Percentiles rank a stretch among this genome's conserved stretches.
Evolutionary conservation across 2,113 vertebrate species (phyloP).

Genomic region (Polyodon spathula): DNA sequence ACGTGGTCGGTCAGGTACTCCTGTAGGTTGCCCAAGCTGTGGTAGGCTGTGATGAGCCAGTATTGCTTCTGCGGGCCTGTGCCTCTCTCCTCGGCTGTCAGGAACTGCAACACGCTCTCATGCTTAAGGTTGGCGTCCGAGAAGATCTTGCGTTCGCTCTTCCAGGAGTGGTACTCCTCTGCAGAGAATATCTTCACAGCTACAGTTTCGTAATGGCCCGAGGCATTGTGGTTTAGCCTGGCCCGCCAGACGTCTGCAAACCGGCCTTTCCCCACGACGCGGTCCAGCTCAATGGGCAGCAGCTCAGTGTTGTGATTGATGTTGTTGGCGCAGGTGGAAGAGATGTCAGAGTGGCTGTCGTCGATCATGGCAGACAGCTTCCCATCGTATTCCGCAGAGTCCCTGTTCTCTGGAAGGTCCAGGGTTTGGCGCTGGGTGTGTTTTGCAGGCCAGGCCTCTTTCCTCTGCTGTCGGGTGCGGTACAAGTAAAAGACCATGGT

Average conservation of each 20-base stretch:
- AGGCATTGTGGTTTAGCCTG: slow-evolving; percentile 53
- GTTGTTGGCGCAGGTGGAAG: slow-evolving; percentile 33
- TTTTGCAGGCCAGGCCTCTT: slow-evolving; percentile 57
- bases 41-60: slow-evolving; percentile 80
- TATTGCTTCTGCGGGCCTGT: slow-evolving; percentile 56
- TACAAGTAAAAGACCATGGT: slow-evolving; percentile 68
- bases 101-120: slow-evolving; percentile 69
- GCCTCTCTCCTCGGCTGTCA: slow-evolving; percentile 64
- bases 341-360: slow-evolving; percentile 23
- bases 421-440: slow-evolving; percentile 38
- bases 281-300: slow-evolving; percentile 73
- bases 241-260: slow-evolving; percentile 77
- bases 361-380: slow-evolving; percentile 37
- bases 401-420: slow-evolving; percentile 25
- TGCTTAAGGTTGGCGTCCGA: slow-evolving; percentile 67
- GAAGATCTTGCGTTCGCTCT: slow-evolving; percentile 70
- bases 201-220: slow-evolving; percentile 58
- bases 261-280: slow-evolving; percentile 73
- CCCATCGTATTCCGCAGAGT: slow-evolving; percentile 27
- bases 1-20: slow-evolving; percentile 65
- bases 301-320: slow-evolving; percentile 45
- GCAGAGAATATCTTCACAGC: slow-evolving; percentile 80
- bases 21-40: slow-evolving; percentile 76
- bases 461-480: slow-evolving; percentile 57
- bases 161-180: slow-evolving; percentile 73